Conservation (phyloP, 2,797 vertebrate species). For the Sebastes baramenuke region DNA sequence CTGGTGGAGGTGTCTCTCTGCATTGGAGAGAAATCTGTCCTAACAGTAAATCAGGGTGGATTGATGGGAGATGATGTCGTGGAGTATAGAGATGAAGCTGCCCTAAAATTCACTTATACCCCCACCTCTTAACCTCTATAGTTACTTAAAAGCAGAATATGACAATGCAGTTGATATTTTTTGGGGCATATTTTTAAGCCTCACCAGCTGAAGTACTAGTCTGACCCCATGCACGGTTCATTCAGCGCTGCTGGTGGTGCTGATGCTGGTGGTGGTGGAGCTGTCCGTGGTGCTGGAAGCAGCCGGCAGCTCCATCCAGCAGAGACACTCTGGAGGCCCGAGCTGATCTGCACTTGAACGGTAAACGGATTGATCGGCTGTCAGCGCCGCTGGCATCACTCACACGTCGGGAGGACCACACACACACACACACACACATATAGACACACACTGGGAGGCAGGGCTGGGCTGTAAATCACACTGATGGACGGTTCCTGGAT, state of each 20-base stretch:
- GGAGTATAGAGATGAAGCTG: conserved; percentile 8
- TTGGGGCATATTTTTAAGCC: background rate
- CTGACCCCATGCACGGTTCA: background rate
- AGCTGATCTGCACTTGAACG: conserved; percentile 70
- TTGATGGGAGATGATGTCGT: conserved; percentile 53
- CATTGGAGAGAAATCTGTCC: background rate
- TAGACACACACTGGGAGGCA: background rate
- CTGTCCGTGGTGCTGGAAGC: conserved; percentile 78
- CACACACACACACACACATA: background rate
- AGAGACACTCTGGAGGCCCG: conserved; percentile 32
- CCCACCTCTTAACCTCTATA: conserved; percentile 17
- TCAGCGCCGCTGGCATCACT: conserved; percentile 67
- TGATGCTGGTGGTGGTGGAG: conserved; percentile 14
- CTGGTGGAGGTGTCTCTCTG: conserved; percentile 44
- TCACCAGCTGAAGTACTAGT: background rate
- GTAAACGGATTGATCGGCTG: conserved; percentile 76
- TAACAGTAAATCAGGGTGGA: background rate
- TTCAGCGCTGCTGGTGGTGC: background rate
- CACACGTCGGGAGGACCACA: conserved; percentile 45
- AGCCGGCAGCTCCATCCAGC: conserved; percentile 41
- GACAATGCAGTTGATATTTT: too few relatives aligned
- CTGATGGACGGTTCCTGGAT: conserved; percentile 46
- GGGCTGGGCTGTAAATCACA: conserved; percentile 50
- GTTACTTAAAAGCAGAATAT: background rate
- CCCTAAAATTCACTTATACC: conserved; percentile 2